Evolutionary conservation across 2,888 invertebrate genomes (phyloP).

Genomic region (Myopa testacea): DNA sequence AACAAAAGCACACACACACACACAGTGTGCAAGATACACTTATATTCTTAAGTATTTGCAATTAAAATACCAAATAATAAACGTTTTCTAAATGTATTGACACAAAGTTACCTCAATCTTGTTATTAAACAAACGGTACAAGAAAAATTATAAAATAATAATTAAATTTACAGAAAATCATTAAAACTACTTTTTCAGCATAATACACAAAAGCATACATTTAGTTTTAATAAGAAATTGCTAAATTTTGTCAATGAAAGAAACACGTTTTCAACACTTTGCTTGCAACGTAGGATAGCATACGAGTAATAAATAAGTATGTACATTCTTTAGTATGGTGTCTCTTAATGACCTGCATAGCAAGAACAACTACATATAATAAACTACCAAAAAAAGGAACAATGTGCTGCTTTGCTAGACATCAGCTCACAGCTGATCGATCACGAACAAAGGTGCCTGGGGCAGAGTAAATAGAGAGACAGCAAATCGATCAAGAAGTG

Average conservation of each 20-base stretch:
- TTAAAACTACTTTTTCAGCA: too few species aligned
- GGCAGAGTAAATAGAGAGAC: background rate
- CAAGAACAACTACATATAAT: background rate
- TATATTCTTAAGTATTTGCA: too few species aligned
- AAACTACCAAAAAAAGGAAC: constrained; percentile 24
- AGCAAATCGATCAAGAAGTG: constrained; percentile 43
- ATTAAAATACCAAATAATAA: too few species aligned
- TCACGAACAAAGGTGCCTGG: background rate
- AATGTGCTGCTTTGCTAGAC: constrained; percentile 38
- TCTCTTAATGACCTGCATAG: background rate
- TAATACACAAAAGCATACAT: too few species aligned
- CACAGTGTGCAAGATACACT: too few species aligned
- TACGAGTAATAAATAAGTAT: background rate
- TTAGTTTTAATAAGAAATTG: too few species aligned
- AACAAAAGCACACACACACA: too few species aligned
- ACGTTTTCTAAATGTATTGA: too few species aligned
- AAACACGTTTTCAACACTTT: background rate
- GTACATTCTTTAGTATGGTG: background rate
- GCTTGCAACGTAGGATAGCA: background rate
- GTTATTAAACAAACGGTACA: too few species aligned
- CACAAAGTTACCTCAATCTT: too few species aligned
- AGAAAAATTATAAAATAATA: too few species aligned
- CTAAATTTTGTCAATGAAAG: background rate
- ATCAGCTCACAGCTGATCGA: constrained; percentile 41
- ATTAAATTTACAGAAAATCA: too few species aligned